phyloP scores from a whole-genome alignment of 2,888 invertebrate species.

The Aphodius granarius region DNA sequence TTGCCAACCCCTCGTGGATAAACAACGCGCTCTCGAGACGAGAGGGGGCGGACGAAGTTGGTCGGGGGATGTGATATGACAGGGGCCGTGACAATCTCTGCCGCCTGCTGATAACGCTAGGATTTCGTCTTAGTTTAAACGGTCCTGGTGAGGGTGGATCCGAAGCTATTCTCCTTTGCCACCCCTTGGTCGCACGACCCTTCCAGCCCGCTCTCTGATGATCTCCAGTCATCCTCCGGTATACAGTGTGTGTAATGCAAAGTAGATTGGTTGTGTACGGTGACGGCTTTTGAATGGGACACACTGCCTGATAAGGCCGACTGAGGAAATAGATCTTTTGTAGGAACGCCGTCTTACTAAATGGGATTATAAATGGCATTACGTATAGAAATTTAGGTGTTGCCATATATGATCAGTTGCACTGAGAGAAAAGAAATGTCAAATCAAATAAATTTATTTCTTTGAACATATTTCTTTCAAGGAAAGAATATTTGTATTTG shows the following conservation, averaged over 20 bases:
- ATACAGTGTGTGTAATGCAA: neutral
- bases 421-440: too few species aligned
- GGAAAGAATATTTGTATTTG: too few species aligned
- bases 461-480: too few species aligned
- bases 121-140: slow-evolving; percentile 46
- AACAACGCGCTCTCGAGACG: slow-evolving; percentile 27
- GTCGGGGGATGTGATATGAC: slow-evolving; percentile 47
- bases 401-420: too few species aligned
- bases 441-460: too few species aligned
- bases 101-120: slow-evolving; percentile 51
- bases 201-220: neutral
- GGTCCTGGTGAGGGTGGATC: slow-evolving; percentile 33
- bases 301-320: neutral
- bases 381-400: too few species aligned
- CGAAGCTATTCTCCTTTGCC: neutral
- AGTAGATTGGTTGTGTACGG: neutral
- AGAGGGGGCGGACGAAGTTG: neutral
- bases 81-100: slow-evolving; percentile 54
- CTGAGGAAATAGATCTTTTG: neutral
- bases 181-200: neutral
- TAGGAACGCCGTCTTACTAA: neutral
- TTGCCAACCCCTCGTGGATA: slow-evolving; percentile 42
- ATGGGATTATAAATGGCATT: too few species aligned
- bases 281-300: neutral
- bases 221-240: neutral